These are phyloP conservation scores for Somateria mollissima DNA, from an alignment of 2,797 vertebrate genomes.

Conservation along the genomic window DNA sequence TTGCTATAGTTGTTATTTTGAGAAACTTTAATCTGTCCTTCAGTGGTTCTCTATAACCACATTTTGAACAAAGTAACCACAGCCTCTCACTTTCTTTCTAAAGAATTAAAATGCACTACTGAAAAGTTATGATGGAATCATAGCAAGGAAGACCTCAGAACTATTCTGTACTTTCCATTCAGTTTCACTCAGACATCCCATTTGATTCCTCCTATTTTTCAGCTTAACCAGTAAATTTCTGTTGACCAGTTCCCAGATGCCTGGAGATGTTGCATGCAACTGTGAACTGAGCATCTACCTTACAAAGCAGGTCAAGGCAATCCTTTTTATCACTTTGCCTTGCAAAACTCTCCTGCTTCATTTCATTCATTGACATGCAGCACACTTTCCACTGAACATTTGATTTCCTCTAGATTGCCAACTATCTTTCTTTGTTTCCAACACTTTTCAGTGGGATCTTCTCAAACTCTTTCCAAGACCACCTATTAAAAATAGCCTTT, in stretches of 20 bases:
- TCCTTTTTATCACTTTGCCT: not conserved
- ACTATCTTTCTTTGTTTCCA: not conserved
- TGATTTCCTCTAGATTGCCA: not conserved
- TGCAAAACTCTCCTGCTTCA: not conserved
- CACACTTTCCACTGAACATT: not conserved
- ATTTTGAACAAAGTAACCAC: not conserved
- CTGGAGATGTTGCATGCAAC: not conserved
- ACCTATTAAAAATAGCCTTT: not conserved
- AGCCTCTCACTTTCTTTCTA: not conserved
- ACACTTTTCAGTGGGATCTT: not conserved
- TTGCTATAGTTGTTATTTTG: not conserved
- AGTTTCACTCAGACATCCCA: not conserved
- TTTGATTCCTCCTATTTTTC: not conserved
- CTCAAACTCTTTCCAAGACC: not conserved
- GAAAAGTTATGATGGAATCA: not conserved
- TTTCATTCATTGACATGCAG: not conserved
- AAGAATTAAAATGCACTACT: not conserved
- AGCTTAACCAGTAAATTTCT: not conserved
- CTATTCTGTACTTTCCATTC: not conserved
- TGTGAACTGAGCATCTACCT: not conserved
- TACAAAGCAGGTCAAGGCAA: not conserved
- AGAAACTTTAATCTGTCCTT: not conserved
- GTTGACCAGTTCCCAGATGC: not conserved
- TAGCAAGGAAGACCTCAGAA: not conserved
- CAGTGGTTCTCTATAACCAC: not conserved